A percentile compares a stretch with the other conserved stretches of the same genome.
phyloP scores from a whole-genome alignment of 1,140 invertebrate genomes.

The Akabosia matsudoensis region DNA sequence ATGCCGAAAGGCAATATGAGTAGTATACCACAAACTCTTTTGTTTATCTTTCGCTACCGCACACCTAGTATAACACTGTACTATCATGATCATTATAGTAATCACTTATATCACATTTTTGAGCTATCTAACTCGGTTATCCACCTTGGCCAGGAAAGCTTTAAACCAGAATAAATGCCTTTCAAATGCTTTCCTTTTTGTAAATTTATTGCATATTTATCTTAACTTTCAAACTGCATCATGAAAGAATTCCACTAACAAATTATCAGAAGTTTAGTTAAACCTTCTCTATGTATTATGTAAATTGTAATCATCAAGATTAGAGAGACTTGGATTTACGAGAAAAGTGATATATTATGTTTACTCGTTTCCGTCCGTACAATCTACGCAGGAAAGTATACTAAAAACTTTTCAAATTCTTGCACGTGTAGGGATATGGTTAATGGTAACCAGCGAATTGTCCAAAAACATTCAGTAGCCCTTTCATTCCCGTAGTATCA shows the following conservation, averaged over 20 bases:
- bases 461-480: no score
- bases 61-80: neutral
- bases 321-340: no score
- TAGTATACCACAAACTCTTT: neutral
- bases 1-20: neutral
- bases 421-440: neutral
- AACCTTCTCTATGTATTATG: no score
- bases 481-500: neutral
- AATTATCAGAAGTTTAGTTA: no score
- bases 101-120: constrained; percentile 19
- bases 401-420: neutral
- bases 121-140: neutral
- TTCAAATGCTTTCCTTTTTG: neutral
- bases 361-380: neutral
- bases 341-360: neutral
- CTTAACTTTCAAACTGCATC: no score
- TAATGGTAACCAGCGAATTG: no score
- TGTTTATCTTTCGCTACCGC: neutral
- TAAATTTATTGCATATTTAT: no score
- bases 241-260: no score
- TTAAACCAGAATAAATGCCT: neutral
- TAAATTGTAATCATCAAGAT: no score
- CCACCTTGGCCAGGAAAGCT: neutral
- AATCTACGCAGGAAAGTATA: neutral
- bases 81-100: neutral